Evolutionary conservation across 2,888 invertebrate species (phyloP), one percentile per base, ranked within the genome.

Genomic region (Polymixis flavicincta): DNA sequence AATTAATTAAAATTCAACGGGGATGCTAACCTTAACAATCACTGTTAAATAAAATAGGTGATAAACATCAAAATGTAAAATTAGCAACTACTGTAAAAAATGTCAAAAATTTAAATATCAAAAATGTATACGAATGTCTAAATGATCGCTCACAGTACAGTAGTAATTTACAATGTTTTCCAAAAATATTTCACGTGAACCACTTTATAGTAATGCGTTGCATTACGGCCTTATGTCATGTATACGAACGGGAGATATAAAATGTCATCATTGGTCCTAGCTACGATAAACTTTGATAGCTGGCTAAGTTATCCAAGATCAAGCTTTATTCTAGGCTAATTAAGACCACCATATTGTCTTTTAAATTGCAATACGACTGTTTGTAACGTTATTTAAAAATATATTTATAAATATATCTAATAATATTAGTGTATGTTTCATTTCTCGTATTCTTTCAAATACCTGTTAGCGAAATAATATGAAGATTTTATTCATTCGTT

Each of bases 181-280:
- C 85, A 85, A 87, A 72, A 82, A 87, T 86, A 89, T 88, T 91
- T 84, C 86, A 84, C 86, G 80, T 79, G 88, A 91, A 93, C 92
- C 91, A 94, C 91, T 91, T 92, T 91, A 92, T 90, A 91, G 96
- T 95, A 95, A 96, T 96, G 95, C 93, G 74, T 74, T 79, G 93
- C 94, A 95, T 96, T 95, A 93, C 96, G 97, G 97, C 97, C 97
- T 97, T 97, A 97, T 97, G 96, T 97, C 97, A 97, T 97, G 97
- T 97, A 97, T 97, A 97, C 97, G 97, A 97, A 92, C 90, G 88
- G 94, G 92, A 90, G 87, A 87, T 93, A 86, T 96, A 93, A 90
- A 92, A 92, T 90, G 92, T 93, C 92, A 89, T 91, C 93, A 93
- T 92, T 92, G 93, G 93, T 93, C 93, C 92, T 94, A 92, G 93